Evolutionary conservation across 2,888 invertebrate species (phyloP).

Genomic region (Hedya salicella): DNA sequence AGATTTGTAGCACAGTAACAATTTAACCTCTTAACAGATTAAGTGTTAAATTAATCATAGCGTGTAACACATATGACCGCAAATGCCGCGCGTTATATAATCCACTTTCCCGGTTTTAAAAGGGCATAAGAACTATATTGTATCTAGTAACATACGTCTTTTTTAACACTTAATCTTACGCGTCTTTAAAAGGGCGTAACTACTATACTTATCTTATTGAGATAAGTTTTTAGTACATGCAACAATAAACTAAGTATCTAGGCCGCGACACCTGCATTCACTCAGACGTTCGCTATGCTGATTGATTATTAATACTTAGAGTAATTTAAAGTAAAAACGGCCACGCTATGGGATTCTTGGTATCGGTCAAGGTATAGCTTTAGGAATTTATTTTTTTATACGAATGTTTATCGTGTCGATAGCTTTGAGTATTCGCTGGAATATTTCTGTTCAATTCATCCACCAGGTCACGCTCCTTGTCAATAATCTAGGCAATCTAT

Average conservation of each 20-base stretch:
- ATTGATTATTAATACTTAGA: constrained; percentile 9
- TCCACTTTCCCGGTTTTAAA: background rate
- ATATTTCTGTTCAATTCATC: background rate
- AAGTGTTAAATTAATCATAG: constrained; percentile 24
- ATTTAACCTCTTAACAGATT: constrained; percentile 22
- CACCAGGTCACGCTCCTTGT: background rate
- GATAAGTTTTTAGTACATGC: too few species aligned
- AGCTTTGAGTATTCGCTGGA: background rate
- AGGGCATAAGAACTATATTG: constrained; percentile 9
- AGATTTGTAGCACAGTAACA: constrained; percentile 1
- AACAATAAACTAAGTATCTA: background rate
- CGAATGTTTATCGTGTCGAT: constrained; percentile 4
- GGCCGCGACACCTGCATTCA: constrained; percentile 15
- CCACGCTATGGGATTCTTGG: constrained; percentile 13
- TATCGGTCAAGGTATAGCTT: constrained; percentile 13
- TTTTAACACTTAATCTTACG: too few species aligned
- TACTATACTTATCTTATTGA: too few species aligned
- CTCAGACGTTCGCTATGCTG: constrained; percentile 1
- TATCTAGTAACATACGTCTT: background rate
- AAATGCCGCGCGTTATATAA: constrained; percentile 26
- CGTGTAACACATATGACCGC: constrained; percentile 23
- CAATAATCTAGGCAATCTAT: too few species aligned
- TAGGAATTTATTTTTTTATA: constrained; percentile 9
- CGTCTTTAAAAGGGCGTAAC: too few species aligned
- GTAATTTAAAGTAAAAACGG: constrained; percentile 11